Evolutionary conservation across 1,140 invertebrate genomes (phyloP).

Genomic region (Gryllus bimaculatus): DNA sequence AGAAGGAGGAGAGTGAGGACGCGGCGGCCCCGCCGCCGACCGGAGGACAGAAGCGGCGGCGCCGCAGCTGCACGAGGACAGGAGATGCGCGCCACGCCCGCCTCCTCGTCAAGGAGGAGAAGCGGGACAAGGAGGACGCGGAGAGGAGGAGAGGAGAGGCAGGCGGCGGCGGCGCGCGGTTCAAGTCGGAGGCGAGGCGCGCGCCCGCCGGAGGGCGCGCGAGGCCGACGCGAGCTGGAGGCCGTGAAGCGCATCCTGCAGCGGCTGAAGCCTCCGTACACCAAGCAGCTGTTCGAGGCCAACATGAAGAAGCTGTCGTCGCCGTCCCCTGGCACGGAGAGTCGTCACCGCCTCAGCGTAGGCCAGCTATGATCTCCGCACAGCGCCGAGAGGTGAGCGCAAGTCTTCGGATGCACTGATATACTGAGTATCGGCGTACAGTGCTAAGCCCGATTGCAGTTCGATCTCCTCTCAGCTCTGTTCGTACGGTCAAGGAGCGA

Average conservation of each 20-base stretch:
- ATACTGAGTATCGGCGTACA: no score
- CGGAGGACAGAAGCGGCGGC: background rate
- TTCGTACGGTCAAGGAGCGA: no score
- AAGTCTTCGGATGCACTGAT: no score
- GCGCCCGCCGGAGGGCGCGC: background rate
- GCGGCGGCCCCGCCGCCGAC: background rate
- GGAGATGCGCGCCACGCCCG: slow-evolving; percentile 32
- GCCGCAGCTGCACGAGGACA: background rate
- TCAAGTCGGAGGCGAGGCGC: no score
- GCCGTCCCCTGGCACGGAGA: slow-evolving; percentile 38
- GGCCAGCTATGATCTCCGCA: no score
- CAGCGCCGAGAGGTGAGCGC: no score
- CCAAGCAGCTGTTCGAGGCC: slow-evolving; percentile 59
- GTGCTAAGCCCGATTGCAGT: no score
- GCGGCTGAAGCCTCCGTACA: slow-evolving; percentile 66
- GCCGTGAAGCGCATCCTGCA: slow-evolving; percentile 63
- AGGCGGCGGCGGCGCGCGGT: no score
- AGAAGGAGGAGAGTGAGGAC: no score
- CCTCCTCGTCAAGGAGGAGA: slow-evolving; percentile 38
- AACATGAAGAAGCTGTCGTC: slow-evolving; percentile 50
- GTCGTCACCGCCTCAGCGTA: slow-evolving; percentile 39
- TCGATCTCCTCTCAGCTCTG: no score
- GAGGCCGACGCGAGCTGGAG: slow-evolving; percentile 39
- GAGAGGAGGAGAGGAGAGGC: no score
- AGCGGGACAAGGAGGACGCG: slow-evolving; percentile 40